Percentiles rank a stretch among this genome's conserved stretches.
These are phyloP conservation scores for Dendrolimus kikuchii DNA, from an alignment of 1,140 invertebrate genomes.

Conservation along the genomic window DNA sequence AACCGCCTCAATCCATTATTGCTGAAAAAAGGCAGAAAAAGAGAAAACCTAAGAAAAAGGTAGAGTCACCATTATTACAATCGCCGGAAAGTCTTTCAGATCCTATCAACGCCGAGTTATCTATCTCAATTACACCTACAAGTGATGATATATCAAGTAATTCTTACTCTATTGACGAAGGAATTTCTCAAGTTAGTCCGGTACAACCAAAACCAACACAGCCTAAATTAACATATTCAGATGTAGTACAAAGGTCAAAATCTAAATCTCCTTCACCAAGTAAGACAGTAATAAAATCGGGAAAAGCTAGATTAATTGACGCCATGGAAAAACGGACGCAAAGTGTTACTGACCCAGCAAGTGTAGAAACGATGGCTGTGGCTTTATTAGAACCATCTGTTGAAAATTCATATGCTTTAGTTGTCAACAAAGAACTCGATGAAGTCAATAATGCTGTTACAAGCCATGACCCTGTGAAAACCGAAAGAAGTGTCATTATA, in stretches of 20 bases:
- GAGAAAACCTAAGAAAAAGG: conserved; percentile 57
- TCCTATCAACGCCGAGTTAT: conserved; percentile 66
- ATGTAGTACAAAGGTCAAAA: conserved; percentile 66
- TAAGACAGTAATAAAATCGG: conserved; percentile 45
- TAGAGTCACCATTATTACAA: conserved; percentile 37
- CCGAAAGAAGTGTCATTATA: conserved; percentile 80
- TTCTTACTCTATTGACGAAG: conserved; percentile 62
- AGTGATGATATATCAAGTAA: conserved; percentile 61
- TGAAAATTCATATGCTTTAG: conserved; percentile 58
- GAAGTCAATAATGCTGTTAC: conserved; percentile 76
- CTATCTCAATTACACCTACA: conserved; percentile 55
- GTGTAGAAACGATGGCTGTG: conserved; percentile 47
- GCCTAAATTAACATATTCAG: conserved; percentile 59
- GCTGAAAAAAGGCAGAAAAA: conserved; percentile 60
- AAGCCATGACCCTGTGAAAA: conserved; percentile 74
- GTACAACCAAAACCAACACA: conserved; percentile 21
- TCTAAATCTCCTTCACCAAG: conserved; percentile 64
- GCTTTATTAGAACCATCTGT: conserved; percentile 61
- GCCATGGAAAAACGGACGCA: conserved; percentile 53
- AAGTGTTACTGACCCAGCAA: conserved; percentile 40
- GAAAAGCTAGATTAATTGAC: conserved; percentile 45
- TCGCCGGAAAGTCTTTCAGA: conserved; percentile 67
- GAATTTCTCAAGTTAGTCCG: conserved; percentile 56
- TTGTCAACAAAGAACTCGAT: conserved; percentile 74
- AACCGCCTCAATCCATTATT: conserved; percentile 31